These are phyloP conservation scores for Noctuana brunneofusca DNA, from an alignment of 2,888 invertebrate species.

Conservation along the genomic window DNA sequence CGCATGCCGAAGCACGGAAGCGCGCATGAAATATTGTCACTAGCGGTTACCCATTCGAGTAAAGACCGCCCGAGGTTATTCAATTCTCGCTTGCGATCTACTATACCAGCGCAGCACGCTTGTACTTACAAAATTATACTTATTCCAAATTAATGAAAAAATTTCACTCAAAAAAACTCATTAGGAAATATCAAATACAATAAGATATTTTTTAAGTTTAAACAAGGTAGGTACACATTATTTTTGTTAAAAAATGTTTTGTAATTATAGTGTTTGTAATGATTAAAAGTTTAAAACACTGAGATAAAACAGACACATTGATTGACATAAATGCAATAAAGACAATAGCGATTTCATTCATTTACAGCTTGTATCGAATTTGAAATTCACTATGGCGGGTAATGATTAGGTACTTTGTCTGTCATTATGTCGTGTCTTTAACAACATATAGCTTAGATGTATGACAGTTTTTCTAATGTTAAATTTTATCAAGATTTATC, in stretches of 20 bases:
- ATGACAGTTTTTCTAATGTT: background rate
- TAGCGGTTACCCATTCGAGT: no score
- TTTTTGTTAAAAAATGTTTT: background rate
- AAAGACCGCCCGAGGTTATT: no score
- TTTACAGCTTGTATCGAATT: constrained; percentile 18
- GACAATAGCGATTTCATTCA: constrained; percentile 25
- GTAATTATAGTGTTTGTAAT: constrained; percentile 16
- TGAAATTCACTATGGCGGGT: constrained; percentile 4
- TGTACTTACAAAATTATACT: no score
- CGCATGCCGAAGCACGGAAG: no score
- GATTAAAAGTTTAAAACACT: constrained; percentile 20
- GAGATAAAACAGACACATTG: constrained; percentile 16
- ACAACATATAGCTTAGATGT: background rate
- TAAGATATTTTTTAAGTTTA: background rate
- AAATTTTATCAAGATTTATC: no score
- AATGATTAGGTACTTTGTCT: constrained; percentile 29
- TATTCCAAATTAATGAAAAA: no score
- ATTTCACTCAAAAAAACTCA: no score
- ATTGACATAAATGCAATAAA: constrained; percentile 29
- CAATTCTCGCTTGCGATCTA: no score
- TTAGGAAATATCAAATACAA: background rate
- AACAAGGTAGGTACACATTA: background rate
- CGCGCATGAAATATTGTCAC: no score
- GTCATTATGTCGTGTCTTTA: constrained; percentile 3
- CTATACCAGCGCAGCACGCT: no score